Evolutionary conservation across 30 jellyfish, hydroid and myxozoan genomes (phyloP).

Genomic region (Cassiopea xamachana): DNA sequence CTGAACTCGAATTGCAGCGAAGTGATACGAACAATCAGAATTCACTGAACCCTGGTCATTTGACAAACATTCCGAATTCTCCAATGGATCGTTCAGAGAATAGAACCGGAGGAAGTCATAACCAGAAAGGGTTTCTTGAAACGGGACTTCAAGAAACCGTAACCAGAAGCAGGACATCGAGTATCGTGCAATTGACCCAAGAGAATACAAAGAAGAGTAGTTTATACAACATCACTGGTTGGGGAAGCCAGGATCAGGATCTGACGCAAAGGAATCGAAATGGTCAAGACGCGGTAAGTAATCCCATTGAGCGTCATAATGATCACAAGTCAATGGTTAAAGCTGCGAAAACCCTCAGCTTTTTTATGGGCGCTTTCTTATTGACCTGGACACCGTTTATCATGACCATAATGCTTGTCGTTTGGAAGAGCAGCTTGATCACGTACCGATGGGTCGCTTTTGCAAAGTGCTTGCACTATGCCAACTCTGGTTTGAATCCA

Average conservation of each 20-base stretch:
- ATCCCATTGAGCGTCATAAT: neutral
- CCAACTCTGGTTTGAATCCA: conserved; percentile 60
- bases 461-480: conserved; percentile 56
- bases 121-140: neutral
- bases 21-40: neutral
- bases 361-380: conserved; percentile 53
- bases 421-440: conserved; percentile 7
- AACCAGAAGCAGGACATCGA: neutral
- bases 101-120: neutral
- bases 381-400: conserved; percentile 79
- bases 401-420: conserved; percentile 32
- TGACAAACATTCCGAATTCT: neutral
- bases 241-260: neutral
- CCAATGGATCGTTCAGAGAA: neutral
- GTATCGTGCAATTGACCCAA: conserved; percentile 5
- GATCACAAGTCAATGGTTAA: conserved; percentile 35
- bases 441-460: neutral
- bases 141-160: neutral
- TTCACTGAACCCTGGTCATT: neutral
- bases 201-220: neutral
- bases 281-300: neutral
- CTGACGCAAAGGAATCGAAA: neutral
- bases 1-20: neutral
- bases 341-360: conserved; percentile 61
- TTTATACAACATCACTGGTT: neutral